Base-by-base conservation (phyloP, 2,888 invertebrate genomes). In the Kryphioiulus occultus region DNA sequence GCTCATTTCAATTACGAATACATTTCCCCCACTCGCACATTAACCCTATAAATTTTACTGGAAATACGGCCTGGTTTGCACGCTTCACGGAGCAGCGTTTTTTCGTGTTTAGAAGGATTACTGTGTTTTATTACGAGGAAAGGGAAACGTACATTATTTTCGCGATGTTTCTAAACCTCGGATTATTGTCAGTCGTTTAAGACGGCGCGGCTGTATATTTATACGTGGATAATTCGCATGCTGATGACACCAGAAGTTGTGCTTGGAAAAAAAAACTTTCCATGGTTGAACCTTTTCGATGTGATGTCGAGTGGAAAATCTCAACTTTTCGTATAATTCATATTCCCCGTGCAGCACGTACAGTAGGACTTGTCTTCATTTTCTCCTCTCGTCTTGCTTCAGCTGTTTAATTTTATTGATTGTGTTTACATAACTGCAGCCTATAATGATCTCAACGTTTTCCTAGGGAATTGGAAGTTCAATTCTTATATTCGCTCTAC, bases 341-440 rank as follows among this genome's bases (percentile, higher is more conserved):
- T 68, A 68, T 59, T 68, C 22, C 68, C 68, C 22, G 9, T 22
- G 68, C 68, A 26, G 22, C 68, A 68, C 22, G n/a, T 35, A 35
- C 35, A 35, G 3, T 68, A 68, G 68, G 5, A 9, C 68, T 53
- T 19, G 17, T 53, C 19, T 53, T 53, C 19, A 19, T 53, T 53
- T 53, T 19, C 53, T 68, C 7, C 10, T 0, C 68, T 68, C 68
- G 9, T 68, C 22, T 68, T 68, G 68, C 68, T 68, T 22, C 22
- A 68, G 68, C 68, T 22, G 68, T 68, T 68, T 68, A 68, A 68
- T 68, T 68, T 68, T 68, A 68, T 68, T 68, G 68, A 68, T 68
- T 68, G 68, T 68, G 68, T 68, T 68, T 68, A 68, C 68, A 68
- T 68, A 68, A 68, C 68, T 68, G 68, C 22, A 68, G n/a, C 68